These are phyloP conservation scores for Dilophus febrilis DNA, from an alignment of 2,888 invertebrate species.

Conservation along the genomic window DNA sequence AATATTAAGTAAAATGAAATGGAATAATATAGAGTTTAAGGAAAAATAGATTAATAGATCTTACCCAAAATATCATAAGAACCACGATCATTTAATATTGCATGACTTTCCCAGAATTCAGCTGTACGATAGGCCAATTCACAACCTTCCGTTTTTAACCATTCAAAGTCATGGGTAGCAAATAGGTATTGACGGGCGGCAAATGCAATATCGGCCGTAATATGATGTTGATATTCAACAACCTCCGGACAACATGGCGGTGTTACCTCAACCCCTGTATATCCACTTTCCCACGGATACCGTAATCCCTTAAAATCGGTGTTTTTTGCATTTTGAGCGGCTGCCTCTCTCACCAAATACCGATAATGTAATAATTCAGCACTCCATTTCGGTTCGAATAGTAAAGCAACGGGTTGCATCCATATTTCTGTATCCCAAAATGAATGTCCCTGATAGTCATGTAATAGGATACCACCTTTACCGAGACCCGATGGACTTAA, in stretches of 20 bases:
- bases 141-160: conserved; percentile 33
- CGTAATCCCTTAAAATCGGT: conserved; percentile 39
- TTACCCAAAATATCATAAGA: conserved; percentile 36
- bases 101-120: conserved; percentile 39
- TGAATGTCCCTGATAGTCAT: conserved; percentile 37
- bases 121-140: conserved; percentile 38
- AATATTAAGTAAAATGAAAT: too few relatives aligned
- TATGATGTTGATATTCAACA: conserved; percentile 38
- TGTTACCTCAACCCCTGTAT: conserved; percentile 40
- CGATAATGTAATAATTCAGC: conserved; percentile 36
- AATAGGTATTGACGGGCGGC: conserved; percentile 27
- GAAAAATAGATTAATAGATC: not conserved
- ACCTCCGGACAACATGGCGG: conserved; percentile 41
- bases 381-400: conserved; percentile 34
- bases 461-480: conserved; percentile 26
- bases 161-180: conserved; percentile 17
- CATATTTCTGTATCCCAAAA: conserved; percentile 49
- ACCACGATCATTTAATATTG: conserved; percentile 33
- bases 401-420: conserved; percentile 39
- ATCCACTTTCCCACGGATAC: conserved; percentile 46
- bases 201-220: conserved; percentile 39
- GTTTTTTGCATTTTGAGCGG: conserved; percentile 32
- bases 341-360: conserved; percentile 32
- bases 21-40: too few relatives aligned
- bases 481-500: conserved; percentile 41